Evolutionary conservation across 1,140 invertebrate genomes (phyloP).

Genomic region (Lepidurus packardi): DNA sequence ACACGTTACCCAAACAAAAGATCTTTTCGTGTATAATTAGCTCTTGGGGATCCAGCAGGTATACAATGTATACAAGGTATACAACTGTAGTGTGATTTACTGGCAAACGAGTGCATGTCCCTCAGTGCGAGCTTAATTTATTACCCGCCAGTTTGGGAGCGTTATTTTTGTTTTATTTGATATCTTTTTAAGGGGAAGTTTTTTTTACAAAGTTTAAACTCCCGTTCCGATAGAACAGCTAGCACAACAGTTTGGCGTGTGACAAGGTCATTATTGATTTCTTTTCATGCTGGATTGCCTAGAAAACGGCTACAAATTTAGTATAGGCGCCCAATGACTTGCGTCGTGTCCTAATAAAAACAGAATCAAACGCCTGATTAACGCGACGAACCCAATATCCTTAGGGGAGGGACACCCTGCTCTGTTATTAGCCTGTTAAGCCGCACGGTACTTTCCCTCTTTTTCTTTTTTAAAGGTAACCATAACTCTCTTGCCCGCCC

Average conservation of each 20-base stretch:
- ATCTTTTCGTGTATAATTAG: too few species aligned
- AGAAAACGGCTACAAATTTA: neutral
- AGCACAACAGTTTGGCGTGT: too few species aligned
- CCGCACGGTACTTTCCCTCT: neutral
- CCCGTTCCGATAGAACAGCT: too few species aligned
- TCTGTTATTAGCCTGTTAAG: neutral
- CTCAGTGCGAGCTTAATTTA: too few species aligned
- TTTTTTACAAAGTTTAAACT: too few species aligned
- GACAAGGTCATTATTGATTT: neutral
- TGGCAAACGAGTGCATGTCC: too few species aligned
- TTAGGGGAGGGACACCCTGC: neutral
- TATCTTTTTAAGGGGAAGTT: too few species aligned
- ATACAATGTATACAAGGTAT: too few species aligned
- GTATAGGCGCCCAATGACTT: constrained; percentile 9
- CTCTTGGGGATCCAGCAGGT: too few species aligned
- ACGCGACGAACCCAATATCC: neutral
- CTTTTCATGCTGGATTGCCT: neutral
- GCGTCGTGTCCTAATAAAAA: neutral
- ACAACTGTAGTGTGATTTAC: too few species aligned
- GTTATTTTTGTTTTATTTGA: neutral
- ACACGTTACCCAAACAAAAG: too few species aligned
- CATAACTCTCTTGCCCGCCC: neutral
- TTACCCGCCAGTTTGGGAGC: neutral
- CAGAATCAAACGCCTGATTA: neutral
- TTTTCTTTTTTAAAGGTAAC: neutral